phyloP scores from a whole-genome alignment of 2,113 vertebrate genomes.

The Alosa alosa region DNA sequence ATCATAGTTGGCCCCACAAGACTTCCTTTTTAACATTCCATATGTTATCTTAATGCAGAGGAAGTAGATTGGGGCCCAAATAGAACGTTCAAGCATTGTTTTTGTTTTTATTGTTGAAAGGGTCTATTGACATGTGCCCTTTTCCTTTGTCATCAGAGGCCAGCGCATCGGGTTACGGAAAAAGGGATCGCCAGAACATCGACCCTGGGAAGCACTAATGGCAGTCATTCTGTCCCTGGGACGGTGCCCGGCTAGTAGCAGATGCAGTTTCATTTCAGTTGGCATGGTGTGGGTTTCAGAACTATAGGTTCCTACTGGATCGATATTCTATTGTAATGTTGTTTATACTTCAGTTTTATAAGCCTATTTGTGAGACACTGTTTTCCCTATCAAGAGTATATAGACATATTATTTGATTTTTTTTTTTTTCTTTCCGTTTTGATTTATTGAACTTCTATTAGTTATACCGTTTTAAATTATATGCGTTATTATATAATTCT shows the following conservation, averaged over 20 bases:
- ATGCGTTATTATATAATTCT: slow-evolving; percentile 52
- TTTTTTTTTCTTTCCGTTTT: slow-evolving; percentile 44
- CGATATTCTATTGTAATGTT: slow-evolving; percentile 75
- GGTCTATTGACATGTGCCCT: neutral
- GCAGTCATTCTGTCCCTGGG: slow-evolving; percentile 52
- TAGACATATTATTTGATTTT: slow-evolving; percentile 62
- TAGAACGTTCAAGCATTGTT: too few species aligned
- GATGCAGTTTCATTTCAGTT: slow-evolving; percentile 72
- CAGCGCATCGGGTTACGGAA: slow-evolving; percentile 67
- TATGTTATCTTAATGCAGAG: too few species aligned
- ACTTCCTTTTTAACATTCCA: too few species aligned
- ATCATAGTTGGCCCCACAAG: too few species aligned
- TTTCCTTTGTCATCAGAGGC: slow-evolving; percentile 59
- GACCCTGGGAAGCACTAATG: slow-evolving; percentile 79
- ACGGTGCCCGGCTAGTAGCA: slow-evolving; percentile 67
- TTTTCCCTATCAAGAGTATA: slow-evolving; percentile 70
- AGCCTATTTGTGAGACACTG: slow-evolving; percentile 77
- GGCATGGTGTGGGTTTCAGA: slow-evolving; percentile 72
- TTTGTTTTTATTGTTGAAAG: too few species aligned
- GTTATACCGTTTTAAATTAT: slow-evolving; percentile 41
- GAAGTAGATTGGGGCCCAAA: too few species aligned
- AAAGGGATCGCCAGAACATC: slow-evolving; percentile 76
- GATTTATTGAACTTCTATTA: slow-evolving; percentile 13
- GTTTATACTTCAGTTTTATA: slow-evolving; percentile 82
- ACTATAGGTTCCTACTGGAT: slow-evolving; percentile 70